These are phyloP conservation scores for Scolopax bukidnonensis DNA, from an alignment of 2,797 vertebrate species.

Conservation along the genomic window DNA sequence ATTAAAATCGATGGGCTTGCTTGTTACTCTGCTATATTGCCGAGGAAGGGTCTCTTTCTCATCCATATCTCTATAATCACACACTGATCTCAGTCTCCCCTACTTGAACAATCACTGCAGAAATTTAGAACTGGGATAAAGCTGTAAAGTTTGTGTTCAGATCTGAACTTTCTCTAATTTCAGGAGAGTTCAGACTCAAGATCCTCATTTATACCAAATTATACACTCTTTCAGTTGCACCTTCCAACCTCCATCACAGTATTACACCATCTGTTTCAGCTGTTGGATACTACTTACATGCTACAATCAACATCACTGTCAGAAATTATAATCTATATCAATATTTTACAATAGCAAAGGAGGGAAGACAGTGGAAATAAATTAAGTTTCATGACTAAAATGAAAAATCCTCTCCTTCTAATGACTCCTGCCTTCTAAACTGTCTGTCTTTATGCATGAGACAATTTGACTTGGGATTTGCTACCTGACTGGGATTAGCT, in stretches of 20 bases:
- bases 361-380: constrained; percentile 32
- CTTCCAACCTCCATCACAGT: not conserved
- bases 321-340: constrained; percentile 18
- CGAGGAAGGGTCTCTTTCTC: not conserved
- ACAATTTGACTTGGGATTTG: constrained; percentile 37
- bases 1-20: not conserved
- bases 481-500: constrained; percentile 20
- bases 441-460: constrained; percentile 2
- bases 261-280: not conserved
- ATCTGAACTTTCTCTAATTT: not conserved
- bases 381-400: constrained; percentile 29
- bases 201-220: not conserved
- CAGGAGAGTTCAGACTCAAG: not conserved
- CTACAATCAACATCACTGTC: constrained; percentile 2
- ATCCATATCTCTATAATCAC: not conserved
- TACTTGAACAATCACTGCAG: not conserved
- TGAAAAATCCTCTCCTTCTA: constrained; percentile 32
- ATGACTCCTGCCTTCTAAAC: constrained; percentile 11
- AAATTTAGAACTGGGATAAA: not conserved
- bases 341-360: constrained; percentile 26
- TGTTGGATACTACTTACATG: not conserved
- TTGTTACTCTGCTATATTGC: not conserved
- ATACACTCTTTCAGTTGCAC: not conserved
- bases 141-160: not conserved
- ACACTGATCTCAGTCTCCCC: not conserved